Base-by-base conservation (phyloP, 2,888 invertebrate genomes). In the Parnassius smintheus region DNA sequence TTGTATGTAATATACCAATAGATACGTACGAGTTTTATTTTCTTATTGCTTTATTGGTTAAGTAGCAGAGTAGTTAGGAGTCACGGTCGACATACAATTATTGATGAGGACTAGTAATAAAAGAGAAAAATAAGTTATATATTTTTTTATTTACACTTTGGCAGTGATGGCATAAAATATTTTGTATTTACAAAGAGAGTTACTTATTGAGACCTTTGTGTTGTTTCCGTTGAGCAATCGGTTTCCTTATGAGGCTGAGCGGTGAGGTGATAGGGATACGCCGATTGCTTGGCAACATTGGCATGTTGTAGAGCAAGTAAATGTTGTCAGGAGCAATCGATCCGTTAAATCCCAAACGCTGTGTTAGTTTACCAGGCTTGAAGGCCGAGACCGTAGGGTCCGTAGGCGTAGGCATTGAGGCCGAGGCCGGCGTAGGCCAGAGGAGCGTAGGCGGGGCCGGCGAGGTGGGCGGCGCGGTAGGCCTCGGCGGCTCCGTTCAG, bases 111-210 rank as follows among this genome's bases (percentile, higher is more conserved):
- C 2, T 22, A 13, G 11, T 22, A 44, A n/a, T 42, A 45, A 56
- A 35, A 48, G 56, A 56, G 48, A 4, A 35, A 11, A 41, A n/a
- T n/a, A 42, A 25, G 9, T 61, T 55, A 55, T 61, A 61, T 61
- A 61, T 74, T 73, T 83, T 88, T 91, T 91, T 90, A 89, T 90
- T 91, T 88, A 91, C 91, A 91, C 91, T 91, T 91, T 91, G 91
- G 91, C 90, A 90, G 90, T 91, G 90, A 88, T 88, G 88, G 86
- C 85, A 83, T 88, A 79, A 82, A 76, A 80, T 84, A 78, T 75
- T 72, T 71, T 79, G 56, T 86, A 87, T 86, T 82, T 87, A 89
- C 86, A 91, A 88, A 90, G 91, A 91, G 91, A 91, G 90, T 91
- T 91, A 90, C 89, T 78, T 79, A 77, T 74, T 87, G 88, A 90